phyloP scores from a whole-genome alignment of 2,797 vertebrate species.

The Tolypeutes matacus region DNA sequence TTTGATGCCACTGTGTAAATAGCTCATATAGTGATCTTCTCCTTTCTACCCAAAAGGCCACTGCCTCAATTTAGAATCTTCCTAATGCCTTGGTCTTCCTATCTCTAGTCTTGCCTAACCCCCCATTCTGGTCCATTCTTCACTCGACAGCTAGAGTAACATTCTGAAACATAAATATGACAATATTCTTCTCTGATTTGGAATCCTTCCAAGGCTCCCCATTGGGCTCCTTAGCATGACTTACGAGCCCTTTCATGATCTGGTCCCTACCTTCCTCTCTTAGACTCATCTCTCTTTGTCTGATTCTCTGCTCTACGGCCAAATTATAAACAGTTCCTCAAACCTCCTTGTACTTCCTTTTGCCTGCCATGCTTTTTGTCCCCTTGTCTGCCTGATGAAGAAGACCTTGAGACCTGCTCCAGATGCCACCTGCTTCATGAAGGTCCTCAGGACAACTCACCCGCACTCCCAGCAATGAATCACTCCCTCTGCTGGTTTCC shows the following conservation, averaged over 20 bases:
- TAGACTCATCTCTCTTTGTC: background rate
- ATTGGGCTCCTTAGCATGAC: slow-evolving; percentile 30
- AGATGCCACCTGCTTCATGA: background rate
- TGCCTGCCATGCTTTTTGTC: background rate
- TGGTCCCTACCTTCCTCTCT: background rate
- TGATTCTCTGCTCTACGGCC: background rate
- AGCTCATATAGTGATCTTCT: background rate
- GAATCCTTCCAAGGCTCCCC: background rate
- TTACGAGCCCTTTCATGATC: background rate
- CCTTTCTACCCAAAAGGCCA: background rate
- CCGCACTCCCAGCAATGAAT: background rate
- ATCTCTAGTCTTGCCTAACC: slow-evolving; percentile 26
- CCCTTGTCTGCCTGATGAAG: background rate
- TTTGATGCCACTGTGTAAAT: background rate
- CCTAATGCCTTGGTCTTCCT: background rate
- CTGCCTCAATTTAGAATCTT: background rate
- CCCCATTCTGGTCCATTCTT: background rate
- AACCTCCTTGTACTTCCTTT: background rate
- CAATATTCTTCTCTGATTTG: background rate
- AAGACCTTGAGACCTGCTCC: slow-evolving; percentile 5
- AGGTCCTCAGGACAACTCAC: background rate
- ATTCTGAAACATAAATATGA: slow-evolving; percentile 39
- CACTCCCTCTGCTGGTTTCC: background rate
- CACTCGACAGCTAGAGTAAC: background rate
- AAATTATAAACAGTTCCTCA: background rate